Evolutionary conservation across 64 coral and sea anemone species (phyloP), one percentile per base, ranked within the genome.

Genomic region (Stylophora pistillata): DNA sequence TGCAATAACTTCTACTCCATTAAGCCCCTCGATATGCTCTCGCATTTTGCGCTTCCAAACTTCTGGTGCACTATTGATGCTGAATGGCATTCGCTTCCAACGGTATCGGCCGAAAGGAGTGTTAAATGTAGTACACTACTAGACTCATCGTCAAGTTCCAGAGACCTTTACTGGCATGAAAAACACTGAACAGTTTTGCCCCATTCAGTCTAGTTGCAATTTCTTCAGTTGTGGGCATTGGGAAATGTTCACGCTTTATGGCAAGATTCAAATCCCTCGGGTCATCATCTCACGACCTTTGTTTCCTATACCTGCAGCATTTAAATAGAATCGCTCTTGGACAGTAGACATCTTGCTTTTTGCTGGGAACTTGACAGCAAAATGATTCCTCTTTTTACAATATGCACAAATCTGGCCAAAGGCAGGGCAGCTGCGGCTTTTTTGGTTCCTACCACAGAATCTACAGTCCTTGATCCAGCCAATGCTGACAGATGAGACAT

Each of bases 181-280:
- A 27, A 0, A 25, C 71, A 16, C 85, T 87, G 54, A 87, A 87
- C 58, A 59, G 53, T 29, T 87, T 87, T 28, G 53, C 71, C 23
- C 54, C 71, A 58, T 77, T 77, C 9, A 77, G 74, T 21, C 74
- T 75, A 20, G 32, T 47, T 75, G 33, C 73, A 34, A 75, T 87
- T 87, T 87, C 72, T 58, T 75, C 71, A 30, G 59, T 56, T 31
- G 11, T 57, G 0, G 85, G 85, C 54, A 74, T 87, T 1, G 53
- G 85, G 71, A 87, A 87, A 74, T 87, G 85, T 74, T 74, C 71
- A 30, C 54, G 3, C 6, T 87, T 87, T 87, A 87, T 87, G 55
- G 86, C 73, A 11, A 62, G 27, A 88, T 88, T 88, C 86, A 76
- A 30, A 21, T 88, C 86, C 56, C 86, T 88, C 3, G 86, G 86